Percentiles rank a stretch among this genome's conserved stretches.
These are phyloP conservation scores for Brachionus calyciflorus DNA, from an alignment of 1,140 invertebrate species.

Conservation along the genomic window DNA sequence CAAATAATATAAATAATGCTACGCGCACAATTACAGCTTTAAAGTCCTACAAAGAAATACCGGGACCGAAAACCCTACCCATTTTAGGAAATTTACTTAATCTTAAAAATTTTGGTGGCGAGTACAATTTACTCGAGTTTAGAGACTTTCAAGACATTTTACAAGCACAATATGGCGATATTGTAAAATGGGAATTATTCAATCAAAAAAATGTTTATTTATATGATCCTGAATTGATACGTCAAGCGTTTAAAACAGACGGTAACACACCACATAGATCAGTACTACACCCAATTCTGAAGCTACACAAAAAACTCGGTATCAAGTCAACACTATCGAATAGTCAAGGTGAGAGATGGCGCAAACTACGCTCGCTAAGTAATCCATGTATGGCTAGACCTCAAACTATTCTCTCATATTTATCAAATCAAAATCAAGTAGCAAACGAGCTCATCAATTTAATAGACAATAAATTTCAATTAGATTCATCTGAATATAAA, in stretches of 20 bases:
- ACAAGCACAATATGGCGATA: constrained; percentile 20
- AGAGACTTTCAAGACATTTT: constrained; percentile 28
- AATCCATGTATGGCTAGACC: constrained; percentile 36
- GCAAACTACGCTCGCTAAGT: constrained; percentile 10
- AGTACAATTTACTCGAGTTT: constrained; percentile 34
- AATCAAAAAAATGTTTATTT: constrained; percentile 41
- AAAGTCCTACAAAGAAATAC: constrained; percentile 17
- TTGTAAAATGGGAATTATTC: constrained; percentile 42
- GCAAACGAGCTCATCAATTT: constrained; percentile 29
- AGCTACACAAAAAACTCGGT: constrained; percentile 30
- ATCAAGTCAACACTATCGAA: constrained; percentile 9
- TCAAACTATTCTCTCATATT: constrained; percentile 13
- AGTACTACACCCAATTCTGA: background rate
- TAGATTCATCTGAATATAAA: background rate
- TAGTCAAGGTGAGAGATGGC: constrained; percentile 44
- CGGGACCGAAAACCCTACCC: background rate
- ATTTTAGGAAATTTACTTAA: background rate
- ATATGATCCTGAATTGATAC: constrained; percentile 11
- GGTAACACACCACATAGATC: constrained; percentile 24
- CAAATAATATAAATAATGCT: background rate
- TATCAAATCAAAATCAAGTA: constrained; percentile 42
- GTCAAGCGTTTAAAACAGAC: constrained; percentile 37
- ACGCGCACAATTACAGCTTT: background rate
- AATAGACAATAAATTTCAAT: constrained; percentile 15
- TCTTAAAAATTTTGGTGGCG: constrained; percentile 29